Percentiles rank a stretch among this genome's conserved stretches.
These are phyloP conservation scores for Oreochromis aureus DNA, from an alignment of 2,113 vertebrate genomes.

Conservation along the genomic window DNA sequence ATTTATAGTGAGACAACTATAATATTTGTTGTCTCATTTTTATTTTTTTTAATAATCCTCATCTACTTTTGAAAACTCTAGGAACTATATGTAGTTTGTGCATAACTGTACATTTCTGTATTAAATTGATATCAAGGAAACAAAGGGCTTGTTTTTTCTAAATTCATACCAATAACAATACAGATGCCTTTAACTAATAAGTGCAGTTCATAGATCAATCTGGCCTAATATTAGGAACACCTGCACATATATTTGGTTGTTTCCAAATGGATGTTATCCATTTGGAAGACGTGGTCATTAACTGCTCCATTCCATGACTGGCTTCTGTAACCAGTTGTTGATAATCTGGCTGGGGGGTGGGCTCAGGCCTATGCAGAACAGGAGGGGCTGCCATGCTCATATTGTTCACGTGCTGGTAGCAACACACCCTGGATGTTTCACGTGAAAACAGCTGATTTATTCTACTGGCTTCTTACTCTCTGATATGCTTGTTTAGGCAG, in stretches of 20 bases:
- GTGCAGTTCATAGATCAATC: not conserved
- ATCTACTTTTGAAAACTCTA: not conserved
- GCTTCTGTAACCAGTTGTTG: not conserved
- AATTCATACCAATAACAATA: not conserved
- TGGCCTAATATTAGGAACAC: not conserved
- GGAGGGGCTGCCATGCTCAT: not conserved
- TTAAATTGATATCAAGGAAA: not conserved
- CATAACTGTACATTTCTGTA: not conserved
- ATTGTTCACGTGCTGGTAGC: not conserved
- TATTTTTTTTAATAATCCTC: not conserved
- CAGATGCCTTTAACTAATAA: not conserved
- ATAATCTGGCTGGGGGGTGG: not conserved
- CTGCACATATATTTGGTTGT: not conserved
- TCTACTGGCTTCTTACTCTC: not conserved
- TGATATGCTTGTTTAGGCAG: not conserved
- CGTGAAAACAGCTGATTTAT: not conserved
- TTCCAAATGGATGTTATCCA: not conserved
- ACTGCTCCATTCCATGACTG: not conserved
- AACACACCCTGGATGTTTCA: not conserved
- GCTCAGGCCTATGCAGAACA: not conserved
- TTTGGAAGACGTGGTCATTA: not conserved
- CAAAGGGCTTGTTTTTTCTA: not conserved
- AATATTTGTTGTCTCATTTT: not conserved
- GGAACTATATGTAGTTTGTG: not conserved
- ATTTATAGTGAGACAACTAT: not conserved